phyloP scores from a whole-genome alignment of 2,888 invertebrate genomes.

The Erannis defoliaria region DNA sequence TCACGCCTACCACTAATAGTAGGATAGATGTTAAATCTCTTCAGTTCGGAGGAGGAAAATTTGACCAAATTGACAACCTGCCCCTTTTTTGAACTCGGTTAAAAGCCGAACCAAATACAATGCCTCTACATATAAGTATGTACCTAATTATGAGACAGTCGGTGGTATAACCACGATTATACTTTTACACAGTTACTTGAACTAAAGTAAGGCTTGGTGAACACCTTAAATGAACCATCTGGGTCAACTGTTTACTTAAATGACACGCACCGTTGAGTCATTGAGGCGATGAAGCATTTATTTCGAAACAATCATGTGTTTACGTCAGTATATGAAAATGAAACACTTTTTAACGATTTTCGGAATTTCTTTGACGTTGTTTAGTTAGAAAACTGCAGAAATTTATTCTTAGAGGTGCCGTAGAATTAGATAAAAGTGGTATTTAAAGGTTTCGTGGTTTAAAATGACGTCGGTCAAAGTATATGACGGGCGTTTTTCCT shows the following conservation, averaged over 20 bases:
- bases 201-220: constrained; percentile 30
- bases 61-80: no score
- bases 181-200: constrained; percentile 19
- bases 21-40: no score
- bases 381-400: constrained; percentile 21
- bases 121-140: no score
- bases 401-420: background rate
- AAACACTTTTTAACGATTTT: constrained; percentile 22
- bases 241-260: constrained; percentile 70
- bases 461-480: background rate
- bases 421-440: background rate
- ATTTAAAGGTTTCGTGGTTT: background rate
- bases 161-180: background rate
- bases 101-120: no score
- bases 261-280: constrained; percentile 63
- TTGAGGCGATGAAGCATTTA: constrained; percentile 52
- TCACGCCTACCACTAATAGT: no score
- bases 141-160: background rate
- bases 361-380: constrained; percentile 24
- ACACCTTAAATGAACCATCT: constrained; percentile 58
- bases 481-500: constrained; percentile 2
- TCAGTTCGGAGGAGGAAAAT: no score
- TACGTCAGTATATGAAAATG: constrained; percentile 20
- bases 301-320: constrained; percentile 51
- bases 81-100: no score